Evolutionary conservation across 1,140 invertebrate genomes (phyloP).

Genomic region (Zaprionus africanus): DNA sequence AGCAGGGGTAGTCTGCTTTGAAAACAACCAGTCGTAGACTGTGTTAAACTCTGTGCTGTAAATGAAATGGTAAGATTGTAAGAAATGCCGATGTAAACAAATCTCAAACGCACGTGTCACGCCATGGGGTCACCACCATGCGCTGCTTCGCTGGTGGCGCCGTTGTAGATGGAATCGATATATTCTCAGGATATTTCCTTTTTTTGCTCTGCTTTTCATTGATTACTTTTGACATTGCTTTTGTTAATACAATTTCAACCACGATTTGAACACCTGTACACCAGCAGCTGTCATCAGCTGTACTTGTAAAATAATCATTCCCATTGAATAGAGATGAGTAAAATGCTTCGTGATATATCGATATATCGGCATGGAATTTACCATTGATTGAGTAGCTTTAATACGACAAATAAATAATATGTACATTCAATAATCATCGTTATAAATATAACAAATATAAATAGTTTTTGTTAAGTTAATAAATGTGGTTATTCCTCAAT

Average conservation of each 20-base stretch:
- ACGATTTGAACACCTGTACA: neutral
- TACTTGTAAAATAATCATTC: neutral
- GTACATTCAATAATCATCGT: neutral
- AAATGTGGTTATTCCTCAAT: neutral
- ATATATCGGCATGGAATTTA: neutral
- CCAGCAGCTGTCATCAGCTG: neutral
- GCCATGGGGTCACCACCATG: constrained; percentile 68
- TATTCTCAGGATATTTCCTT: constrained; percentile 7
- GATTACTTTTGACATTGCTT: constrained; percentile 1
- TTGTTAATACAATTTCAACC: neutral
- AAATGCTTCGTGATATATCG: neutral
- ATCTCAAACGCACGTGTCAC: constrained; percentile 63
- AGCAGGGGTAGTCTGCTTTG: constrained; percentile 20
- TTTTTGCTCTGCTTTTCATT: constrained; percentile 10
- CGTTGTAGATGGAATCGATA: neutral
- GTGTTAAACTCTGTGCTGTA: constrained; percentile 69
- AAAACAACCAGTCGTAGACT: constrained; percentile 64
- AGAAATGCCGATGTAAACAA: neutral
- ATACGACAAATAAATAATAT: neutral
- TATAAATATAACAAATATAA: neutral
- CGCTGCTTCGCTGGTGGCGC: constrained; percentile 44
- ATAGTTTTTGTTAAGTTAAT: neutral
- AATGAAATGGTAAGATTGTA: neutral
- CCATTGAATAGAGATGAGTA: neutral
- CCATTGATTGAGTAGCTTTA: neutral